A percentile compares a stretch with the other conserved stretches of the same genome.
Evolutionary conservation across 2,888 invertebrate species (phyloP).

Genomic region (Hypolimnas misippus): DNA sequence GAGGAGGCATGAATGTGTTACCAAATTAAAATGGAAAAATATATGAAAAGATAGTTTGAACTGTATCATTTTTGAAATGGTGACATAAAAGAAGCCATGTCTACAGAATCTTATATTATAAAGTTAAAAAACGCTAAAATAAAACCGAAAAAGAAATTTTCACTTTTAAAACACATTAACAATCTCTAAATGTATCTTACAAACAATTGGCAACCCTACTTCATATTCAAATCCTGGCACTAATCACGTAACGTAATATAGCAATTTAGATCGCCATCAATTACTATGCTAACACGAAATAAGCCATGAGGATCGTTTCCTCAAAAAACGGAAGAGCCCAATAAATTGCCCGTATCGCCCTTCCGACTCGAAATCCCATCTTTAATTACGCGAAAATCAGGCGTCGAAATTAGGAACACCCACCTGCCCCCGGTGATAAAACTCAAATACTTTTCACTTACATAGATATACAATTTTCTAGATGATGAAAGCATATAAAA

Average conservation of each 20-base stretch:
- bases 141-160: too few species aligned
- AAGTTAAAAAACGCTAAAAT: too few species aligned
- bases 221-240: not conserved
- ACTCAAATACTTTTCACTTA: slow-evolving; percentile 17
- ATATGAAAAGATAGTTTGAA: too few species aligned
- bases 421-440: slow-evolving; percentile 51
- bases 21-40: too few species aligned
- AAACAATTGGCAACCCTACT: not conserved
- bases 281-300: slow-evolving; percentile 23
- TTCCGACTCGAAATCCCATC: slow-evolving; percentile 54
- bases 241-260: not conserved
- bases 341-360: slow-evolving; percentile 48
- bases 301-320: slow-evolving; percentile 30
- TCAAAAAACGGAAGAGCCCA: slow-evolving; percentile 45
- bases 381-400: slow-evolving; percentile 67
- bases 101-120: too few species aligned
- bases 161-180: not conserved
- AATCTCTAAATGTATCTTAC: too few species aligned
- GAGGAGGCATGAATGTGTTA: too few species aligned
- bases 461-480: not conserved
- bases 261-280: slow-evolving; percentile 16
- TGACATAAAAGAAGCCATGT: too few species aligned
- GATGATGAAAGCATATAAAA: not conserved
- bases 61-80: too few species aligned
- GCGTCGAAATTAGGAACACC: slow-evolving; percentile 54